Conservation (phyloP, 35 echinoderm and acorn worm genomes). For the Apostichopus japonicus region DNA sequence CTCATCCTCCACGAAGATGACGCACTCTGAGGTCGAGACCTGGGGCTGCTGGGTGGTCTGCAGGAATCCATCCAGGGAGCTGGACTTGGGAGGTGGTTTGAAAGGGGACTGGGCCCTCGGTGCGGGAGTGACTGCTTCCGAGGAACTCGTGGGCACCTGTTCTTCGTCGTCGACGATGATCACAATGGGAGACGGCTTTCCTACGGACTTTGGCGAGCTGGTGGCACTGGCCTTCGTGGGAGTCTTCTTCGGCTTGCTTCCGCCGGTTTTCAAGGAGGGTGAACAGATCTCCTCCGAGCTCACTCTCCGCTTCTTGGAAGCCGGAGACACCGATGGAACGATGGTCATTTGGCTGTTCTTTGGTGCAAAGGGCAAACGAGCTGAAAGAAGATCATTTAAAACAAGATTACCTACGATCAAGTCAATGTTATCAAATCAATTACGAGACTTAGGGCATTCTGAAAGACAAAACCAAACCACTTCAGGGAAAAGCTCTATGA, state of each 20-base stretch:
- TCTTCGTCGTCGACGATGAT: slow-evolving; percentile 20
- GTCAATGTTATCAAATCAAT: too few relatives aligned
- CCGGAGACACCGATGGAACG: not conserved
- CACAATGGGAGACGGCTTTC: slow-evolving; percentile 60
- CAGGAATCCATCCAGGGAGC: slow-evolving; percentile 75
- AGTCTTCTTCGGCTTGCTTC: not conserved
- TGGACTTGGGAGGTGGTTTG: slow-evolving; percentile 63
- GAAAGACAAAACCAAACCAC: too few relatives aligned
- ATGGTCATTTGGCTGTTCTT: slow-evolving; percentile 12
- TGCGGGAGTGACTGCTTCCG: not conserved
- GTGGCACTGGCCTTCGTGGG: not conserved
- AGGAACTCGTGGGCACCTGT: slow-evolving; percentile 22
- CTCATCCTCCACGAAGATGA: slow-evolving; percentile 54
- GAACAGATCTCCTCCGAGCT: not conserved
- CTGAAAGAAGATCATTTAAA: not conserved
- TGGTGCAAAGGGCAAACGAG: slow-evolving; percentile 45
- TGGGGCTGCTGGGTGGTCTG: slow-evolving; percentile 82
- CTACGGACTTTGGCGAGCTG: slow-evolving; percentile 40
- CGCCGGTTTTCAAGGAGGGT: not conserved
- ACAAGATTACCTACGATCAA: too few relatives aligned
- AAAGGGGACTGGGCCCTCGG: slow-evolving; percentile 6
- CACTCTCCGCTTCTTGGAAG: not conserved
- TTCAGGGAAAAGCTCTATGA: too few relatives aligned
- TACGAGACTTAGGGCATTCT: too few relatives aligned
- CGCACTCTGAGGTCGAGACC: slow-evolving; percentile 67